Base-by-base conservation (phyloP, 1,140 invertebrate species). In the Ooceraea biroi region DNA sequence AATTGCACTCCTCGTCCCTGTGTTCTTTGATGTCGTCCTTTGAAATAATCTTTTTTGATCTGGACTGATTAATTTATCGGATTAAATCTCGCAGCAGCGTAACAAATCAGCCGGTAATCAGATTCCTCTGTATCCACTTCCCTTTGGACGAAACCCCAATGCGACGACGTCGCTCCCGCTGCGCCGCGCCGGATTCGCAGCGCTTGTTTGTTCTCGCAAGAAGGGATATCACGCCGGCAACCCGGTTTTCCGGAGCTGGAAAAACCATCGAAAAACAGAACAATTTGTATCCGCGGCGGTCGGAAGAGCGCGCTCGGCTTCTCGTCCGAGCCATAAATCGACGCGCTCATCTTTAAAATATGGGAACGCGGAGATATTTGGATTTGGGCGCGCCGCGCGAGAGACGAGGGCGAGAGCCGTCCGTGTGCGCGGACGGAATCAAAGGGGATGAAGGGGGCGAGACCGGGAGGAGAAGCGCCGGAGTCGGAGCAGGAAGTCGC, bases 311-410 rank as follows among this genome's bases (percentile, higher is more conserved):
- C 87, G 82, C 66, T 50, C 71, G 66, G 66, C 58, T 85, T 36
- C 36, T 86, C 85, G 69, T 58, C 74, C 61, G 68, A 61, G 74
- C 71, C 84, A 92, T 92, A 93, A 92, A 92, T 93, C 91, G 87
- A 87, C 85, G 55, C 84, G 91, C 90, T 92, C 91, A 92, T 93
- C 92, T 93, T 92, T 92, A 92, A 92, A 92, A 92, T 92, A 93
- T 93, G 88, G 89, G 91, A 87, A 92, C 91, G 92, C 91, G 91
- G 88, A 93, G 93, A 93, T 93, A 92, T 93, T 93, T 92, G 88
- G 89, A 91, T 85, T 80, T 87, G 88, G 85, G 85, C 69, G 86
- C 88, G 78, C n/a, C n/a, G n/a, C n/a, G n/a, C n/a, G 78, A 72
- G 77, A 85, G 88, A 63, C 55, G 83, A 27, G 36, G 36, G 83